Percentiles rank a stretch among this genome's conserved stretches.
Evolutionary conservation across 2,888 invertebrate species (phyloP).

Genomic region (Choreutis nemorana): DNA sequence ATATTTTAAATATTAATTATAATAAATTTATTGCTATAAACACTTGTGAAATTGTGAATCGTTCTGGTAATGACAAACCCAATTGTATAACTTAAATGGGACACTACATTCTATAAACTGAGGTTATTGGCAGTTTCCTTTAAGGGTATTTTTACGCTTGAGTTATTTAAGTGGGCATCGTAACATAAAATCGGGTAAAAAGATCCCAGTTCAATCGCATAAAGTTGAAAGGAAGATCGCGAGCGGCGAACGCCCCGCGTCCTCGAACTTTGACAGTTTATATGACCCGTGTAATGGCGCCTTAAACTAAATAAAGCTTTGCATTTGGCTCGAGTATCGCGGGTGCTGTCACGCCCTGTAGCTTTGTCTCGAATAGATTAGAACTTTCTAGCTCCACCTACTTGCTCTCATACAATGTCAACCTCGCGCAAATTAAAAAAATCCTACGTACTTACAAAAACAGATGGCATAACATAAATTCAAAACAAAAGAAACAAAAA

Average conservation of each 20-base stretch:
- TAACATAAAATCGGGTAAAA: constrained; percentile 30
- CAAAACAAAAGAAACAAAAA: too few relatives aligned
- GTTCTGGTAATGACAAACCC: too few relatives aligned
- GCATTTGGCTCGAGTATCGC: constrained; percentile 48
- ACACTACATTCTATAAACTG: too few relatives aligned
- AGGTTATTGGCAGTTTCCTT: not conserved
- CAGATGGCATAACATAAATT: too few relatives aligned
- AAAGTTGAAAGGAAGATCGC: constrained; percentile 19
- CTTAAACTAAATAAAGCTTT: constrained; percentile 63
- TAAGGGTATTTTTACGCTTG: constrained; percentile 7
- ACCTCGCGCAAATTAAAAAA: too few relatives aligned
- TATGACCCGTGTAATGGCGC: constrained; percentile 64
- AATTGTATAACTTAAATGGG: too few relatives aligned
- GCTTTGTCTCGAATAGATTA: constrained; percentile 48
- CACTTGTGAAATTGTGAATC: too few relatives aligned
- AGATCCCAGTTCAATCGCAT: constrained; percentile 28
- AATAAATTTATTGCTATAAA: too few relatives aligned
- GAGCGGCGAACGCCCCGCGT: constrained; percentile 22
- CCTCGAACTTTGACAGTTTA: constrained; percentile 60
- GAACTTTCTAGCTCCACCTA: constrained; percentile 25
- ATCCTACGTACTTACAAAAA: too few relatives aligned
- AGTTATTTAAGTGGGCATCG: constrained; percentile 21
- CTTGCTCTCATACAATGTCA: too few relatives aligned
- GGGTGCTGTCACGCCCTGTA: constrained; percentile 29
- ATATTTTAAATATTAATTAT: too few relatives aligned